These are phyloP conservation scores for Tryphoninae sp. DNA, from an alignment of 2,888 invertebrate genomes.

Conservation along the genomic window DNA sequence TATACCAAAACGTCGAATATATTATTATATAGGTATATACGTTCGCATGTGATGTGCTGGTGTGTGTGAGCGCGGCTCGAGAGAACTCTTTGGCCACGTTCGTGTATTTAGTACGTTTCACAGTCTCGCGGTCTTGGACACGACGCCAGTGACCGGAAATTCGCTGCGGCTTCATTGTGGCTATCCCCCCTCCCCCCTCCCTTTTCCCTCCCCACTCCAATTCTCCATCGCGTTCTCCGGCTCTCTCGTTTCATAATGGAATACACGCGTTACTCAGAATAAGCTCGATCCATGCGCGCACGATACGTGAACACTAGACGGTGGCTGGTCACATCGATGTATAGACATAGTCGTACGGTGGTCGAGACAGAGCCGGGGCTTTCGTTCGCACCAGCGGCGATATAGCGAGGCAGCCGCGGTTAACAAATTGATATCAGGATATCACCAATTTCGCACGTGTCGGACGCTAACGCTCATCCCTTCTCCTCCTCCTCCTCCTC, in stretches of 20 bases:
- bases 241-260: constrained; percentile 46
- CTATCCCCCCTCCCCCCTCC: constrained; percentile 17
- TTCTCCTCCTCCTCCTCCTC: neutral
- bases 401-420: constrained; percentile 45
- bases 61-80: neutral
- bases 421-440: constrained; percentile 64
- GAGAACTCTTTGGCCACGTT: constrained; percentile 18
- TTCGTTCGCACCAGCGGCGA: constrained; percentile 44
- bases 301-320: constrained; percentile 28
- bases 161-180: constrained; percentile 60
- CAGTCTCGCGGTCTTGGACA: constrained; percentile 54
- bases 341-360: neutral
- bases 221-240: neutral
- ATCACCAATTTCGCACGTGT: constrained; percentile 61
- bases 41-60: neutral
- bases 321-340: constrained; percentile 19
- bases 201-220: constrained; percentile 2
- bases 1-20: no score
- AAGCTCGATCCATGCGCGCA: constrained; percentile 51
- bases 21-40: no score
- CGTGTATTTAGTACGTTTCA: constrained; percentile 55
- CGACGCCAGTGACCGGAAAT: constrained; percentile 56
- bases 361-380: constrained; percentile 14
- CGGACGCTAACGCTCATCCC: constrained; percentile 47
- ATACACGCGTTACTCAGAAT: constrained; percentile 55